Evolutionary conservation across 2,113 vertebrate genomes (phyloP), one percentile per base, ranked within the genome.

Genomic region (Elephas maximus): DNA sequence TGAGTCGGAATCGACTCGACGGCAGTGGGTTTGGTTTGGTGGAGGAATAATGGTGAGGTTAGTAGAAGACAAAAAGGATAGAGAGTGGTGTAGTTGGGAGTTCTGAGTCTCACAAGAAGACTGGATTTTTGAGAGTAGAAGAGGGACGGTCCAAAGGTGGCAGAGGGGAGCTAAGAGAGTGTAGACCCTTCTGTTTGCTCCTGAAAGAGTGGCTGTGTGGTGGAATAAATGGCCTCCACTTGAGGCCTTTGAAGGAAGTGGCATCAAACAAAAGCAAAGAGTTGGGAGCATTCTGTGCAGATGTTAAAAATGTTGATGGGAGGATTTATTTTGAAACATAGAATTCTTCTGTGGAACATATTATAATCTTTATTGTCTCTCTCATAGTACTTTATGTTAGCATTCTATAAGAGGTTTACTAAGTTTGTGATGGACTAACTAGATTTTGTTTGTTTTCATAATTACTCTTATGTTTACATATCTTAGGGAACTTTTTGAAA

Each of bases 401-500:
- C 17, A 10, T 63, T 86, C 51, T 20, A 2, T 79, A 20, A 91
- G 67, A 45, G 79, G 44, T 3, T 45, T 24, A 41, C 74, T 90
- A 67, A 67, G 9, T 83, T 83, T 83, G 28, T 90, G n/a, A 89
- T 20, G 9, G 41, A 48, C 60, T 89, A 26, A 78, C 26, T 78
- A 1, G 62, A 74, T 82, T 93, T 94, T 69, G 15, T 71, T 71
- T 63, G 12, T 87, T 77, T 93, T 85, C 26, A 63, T 76, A 80
- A 69, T 76, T 41, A 48, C 21, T 26, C 63, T 73, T 93, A 94
- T 80, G 23, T 37, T 87, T 74, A 77, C 26, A 7, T 76, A 88
- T 71, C 93, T 80, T 79, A 65, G 45, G 84, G 57, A 53, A 51
- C 10, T 51, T 73, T 85, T 94, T 79, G 76, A 53, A 62, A 91